phyloP scores from a whole-genome alignment of 2,888 invertebrate genomes.

The Perdita meconis region DNA sequence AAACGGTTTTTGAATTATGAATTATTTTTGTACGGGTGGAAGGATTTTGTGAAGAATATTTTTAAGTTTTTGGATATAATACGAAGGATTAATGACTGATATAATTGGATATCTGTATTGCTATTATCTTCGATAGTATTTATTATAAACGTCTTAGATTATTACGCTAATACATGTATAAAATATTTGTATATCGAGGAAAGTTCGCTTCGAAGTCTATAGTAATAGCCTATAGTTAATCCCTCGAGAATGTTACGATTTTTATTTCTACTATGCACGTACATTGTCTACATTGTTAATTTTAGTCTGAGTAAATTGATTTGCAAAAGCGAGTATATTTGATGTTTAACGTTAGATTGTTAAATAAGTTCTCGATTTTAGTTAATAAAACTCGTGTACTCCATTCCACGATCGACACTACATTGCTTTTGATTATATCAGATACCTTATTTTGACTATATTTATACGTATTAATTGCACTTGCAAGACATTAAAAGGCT shows the following conservation, averaged over 20 bases:
- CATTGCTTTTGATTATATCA: not conserved
- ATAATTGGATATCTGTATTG: not conserved
- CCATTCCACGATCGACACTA: not conserved
- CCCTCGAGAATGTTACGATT: conserved; percentile 3
- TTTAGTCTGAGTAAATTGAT: not conserved
- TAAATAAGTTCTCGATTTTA: not conserved
- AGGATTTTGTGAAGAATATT: too few species aligned
- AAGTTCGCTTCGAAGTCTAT: not conserved
- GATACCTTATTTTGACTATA: too few species aligned
- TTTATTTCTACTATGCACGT: conserved; percentile 9
- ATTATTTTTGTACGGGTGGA: too few species aligned
- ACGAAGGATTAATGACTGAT: not conserved
- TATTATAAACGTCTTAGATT: conserved; percentile 29
- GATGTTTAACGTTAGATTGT: not conserved
- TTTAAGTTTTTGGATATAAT: too few species aligned
- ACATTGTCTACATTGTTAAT: not conserved
- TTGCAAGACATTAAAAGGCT: not conserved
- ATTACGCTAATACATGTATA: conserved; percentile 21
- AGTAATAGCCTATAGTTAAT: conserved; percentile 23
- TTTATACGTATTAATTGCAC: not conserved
- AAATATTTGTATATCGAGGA: conserved; percentile 23
- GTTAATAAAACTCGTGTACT: not conserved
- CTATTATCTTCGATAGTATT: conserved; percentile 14
- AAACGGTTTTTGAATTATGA: too few species aligned
- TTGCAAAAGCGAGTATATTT: not conserved